Evolutionary conservation across 2,888 invertebrate genomes (phyloP), one percentile per base, ranked within the genome.

Genomic region (Hypsopygia costalis): DNA sequence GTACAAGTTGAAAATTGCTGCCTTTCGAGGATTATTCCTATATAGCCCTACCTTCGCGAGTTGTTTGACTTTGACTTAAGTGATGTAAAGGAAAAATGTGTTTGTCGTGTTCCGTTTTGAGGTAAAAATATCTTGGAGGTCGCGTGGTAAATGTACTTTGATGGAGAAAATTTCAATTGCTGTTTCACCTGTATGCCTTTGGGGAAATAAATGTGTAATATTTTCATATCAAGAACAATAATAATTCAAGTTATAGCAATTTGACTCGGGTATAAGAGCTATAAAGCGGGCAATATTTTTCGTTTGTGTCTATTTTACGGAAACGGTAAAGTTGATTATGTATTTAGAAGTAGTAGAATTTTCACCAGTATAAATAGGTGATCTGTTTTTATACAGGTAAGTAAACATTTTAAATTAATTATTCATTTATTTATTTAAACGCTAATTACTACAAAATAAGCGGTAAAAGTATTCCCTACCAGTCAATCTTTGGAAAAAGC

Each of bases 41-140:
- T 25, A 12, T 27, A 28, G 7, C 6, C 11, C 29, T n/a, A 25
- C 25, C n/a, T 25, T 25, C 25, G 25, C 25, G n/a, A 25, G n/a
- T 34, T 29, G 29, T 28, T 36, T 36, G 16, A 36, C 28, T 36
- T 29, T 5, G 11, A 36, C 36, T 28, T 36, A 16, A 29, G 25
- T 36, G 20, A 29, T 36, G 29, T 25, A 1, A 25, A 25, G 27
- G 27, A 16, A 29, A 16, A 20, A 29, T 16, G 11, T 36, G 11
- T 36, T 11, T 36, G 12, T 20, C 36, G 12, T 29, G 20, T 36
- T 12, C 28, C 20, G 16, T 36, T 29, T 36, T 29, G 29, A 27
- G 0, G 29, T 36, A 36, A 28, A 36, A 29, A 36, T 29, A 36
- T 16, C 29, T 20, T 9, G 10, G 7, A 29, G 20, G 36, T 36